A percentile compares a stretch with the other conserved stretches of the same genome.
Conservation (phyloP, 1,140 invertebrate species). For the Nixonia krombeini region DNA sequence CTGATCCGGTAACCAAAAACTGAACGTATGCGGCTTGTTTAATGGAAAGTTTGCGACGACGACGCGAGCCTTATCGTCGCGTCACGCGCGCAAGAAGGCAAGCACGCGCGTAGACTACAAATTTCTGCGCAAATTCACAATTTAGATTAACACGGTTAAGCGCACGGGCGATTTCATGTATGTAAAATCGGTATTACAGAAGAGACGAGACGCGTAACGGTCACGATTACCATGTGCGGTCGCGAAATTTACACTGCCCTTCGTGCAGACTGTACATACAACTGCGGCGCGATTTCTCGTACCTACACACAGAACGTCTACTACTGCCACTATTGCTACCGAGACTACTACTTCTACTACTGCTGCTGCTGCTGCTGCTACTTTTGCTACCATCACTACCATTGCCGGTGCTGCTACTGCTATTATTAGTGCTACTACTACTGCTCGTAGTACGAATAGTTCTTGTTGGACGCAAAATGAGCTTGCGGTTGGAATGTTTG, state of each 20-base stretch:
- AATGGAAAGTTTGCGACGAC: too few relatives aligned
- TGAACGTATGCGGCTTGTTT: too few relatives aligned
- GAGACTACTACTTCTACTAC: too few relatives aligned
- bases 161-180: not conserved
- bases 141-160: slow-evolving; percentile 14
- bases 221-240: slow-evolving; percentile 36
- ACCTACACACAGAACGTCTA: slow-evolving; percentile 26
- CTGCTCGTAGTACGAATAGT: slow-evolving; percentile 20
- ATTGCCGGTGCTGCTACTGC: too few relatives aligned
- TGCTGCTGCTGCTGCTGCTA: too few relatives aligned
- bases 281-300: slow-evolving; percentile 10
- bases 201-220: slow-evolving; percentile 9
- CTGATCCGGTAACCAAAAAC: too few relatives aligned
- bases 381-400: too few relatives aligned
- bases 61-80: not conserved
- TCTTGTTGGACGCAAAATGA: slow-evolving; percentile 29
- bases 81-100: not conserved
- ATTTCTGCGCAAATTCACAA: slow-evolving; percentile 3
- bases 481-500: slow-evolving; percentile 30
- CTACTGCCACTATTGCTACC: too few relatives aligned
- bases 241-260: slow-evolving; percentile 28
- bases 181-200: slow-evolving; percentile 18
- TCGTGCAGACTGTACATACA: slow-evolving; percentile 9
- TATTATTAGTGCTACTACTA: too few relatives aligned
- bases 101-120: not conserved